Conservation (phyloP, 2,797 vertebrate species). For the Crenuchus spilurus region DNA sequence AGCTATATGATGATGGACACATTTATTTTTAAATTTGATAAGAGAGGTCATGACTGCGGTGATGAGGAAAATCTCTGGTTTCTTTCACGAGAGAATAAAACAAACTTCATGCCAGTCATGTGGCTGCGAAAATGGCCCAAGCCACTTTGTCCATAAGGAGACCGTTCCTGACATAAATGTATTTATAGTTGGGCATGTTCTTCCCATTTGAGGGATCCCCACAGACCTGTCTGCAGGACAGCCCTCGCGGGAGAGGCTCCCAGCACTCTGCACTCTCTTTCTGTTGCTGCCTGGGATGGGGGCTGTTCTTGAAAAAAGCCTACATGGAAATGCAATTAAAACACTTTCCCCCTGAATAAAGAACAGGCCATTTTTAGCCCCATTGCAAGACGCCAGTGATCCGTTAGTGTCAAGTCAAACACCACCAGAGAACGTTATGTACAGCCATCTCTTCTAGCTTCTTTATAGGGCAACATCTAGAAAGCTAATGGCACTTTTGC, state of each 20-base stretch:
- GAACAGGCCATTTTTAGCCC: slow-evolving; percentile 60
- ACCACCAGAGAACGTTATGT: neutral
- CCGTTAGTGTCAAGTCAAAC: neutral
- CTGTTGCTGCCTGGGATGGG: slow-evolving; percentile 67
- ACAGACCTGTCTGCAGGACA: slow-evolving; percentile 70
- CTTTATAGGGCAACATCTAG: too few relatives aligned
- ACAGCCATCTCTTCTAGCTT: neutral
- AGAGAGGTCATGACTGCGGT: neutral
- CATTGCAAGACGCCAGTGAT: neutral
- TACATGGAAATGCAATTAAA: slow-evolving; percentile 84
- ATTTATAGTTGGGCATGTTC: slow-evolving; percentile 78
- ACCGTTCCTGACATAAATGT: slow-evolving; percentile 77
- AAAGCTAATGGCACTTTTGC: neutral
- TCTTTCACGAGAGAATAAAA: neutral
- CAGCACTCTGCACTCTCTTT: slow-evolving; percentile 64
- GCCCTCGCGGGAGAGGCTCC: slow-evolving; percentile 50
- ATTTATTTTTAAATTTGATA: slow-evolving; percentile 1
- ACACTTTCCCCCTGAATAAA: slow-evolving; percentile 68
- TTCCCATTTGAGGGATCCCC: slow-evolving; percentile 75
- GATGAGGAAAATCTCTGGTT: slow-evolving; percentile 1
- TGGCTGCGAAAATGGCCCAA: slow-evolving; percentile 68
- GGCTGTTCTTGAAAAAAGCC: slow-evolving; percentile 67
- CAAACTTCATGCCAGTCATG: slow-evolving; percentile 53
- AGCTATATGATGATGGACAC: neutral
- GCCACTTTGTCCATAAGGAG: slow-evolving; percentile 74